A percentile compares a stretch with the other conserved stretches of the same genome.
Conservation (phyloP, 2,888 invertebrate species). For the Eubasilissa splendida region DNA sequence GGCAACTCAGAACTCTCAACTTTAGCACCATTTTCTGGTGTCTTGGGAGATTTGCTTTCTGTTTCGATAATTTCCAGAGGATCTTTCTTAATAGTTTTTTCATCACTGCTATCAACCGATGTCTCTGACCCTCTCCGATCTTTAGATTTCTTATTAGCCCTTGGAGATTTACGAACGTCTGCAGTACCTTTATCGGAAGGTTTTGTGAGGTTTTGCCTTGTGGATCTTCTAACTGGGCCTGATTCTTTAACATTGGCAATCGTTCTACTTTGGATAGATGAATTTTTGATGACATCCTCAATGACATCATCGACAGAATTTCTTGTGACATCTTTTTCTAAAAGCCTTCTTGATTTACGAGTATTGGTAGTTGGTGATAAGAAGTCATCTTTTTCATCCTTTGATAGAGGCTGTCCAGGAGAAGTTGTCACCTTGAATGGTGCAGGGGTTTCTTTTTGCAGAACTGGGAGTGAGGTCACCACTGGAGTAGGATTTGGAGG, state of each 20-base stretch:
- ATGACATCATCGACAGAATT: slow-evolving; percentile 90
- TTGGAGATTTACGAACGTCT: slow-evolving; percentile 76
- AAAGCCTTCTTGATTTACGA: slow-evolving; percentile 85
- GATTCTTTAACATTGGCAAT: slow-evolving; percentile 62
- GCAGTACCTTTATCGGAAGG: slow-evolving; percentile 62
- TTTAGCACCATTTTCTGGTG: slow-evolving; percentile 62
- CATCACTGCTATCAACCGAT: slow-evolving; percentile 76
- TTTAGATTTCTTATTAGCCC: slow-evolving; percentile 75
- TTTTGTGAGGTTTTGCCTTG: slow-evolving; percentile 71
- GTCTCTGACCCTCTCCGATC: slow-evolving; percentile 79
- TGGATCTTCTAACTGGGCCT: slow-evolving; percentile 71
- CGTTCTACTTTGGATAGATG: slow-evolving; percentile 64
- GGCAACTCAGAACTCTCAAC: slow-evolving; percentile 57
- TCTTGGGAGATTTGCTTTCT: slow-evolving; percentile 60
- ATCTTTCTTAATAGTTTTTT: slow-evolving; percentile 67
- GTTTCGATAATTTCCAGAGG: slow-evolving; percentile 61
- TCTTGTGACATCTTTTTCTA: slow-evolving; percentile 83
- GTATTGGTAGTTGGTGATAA: slow-evolving; percentile 79
- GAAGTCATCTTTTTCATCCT: slow-evolving; percentile 75
- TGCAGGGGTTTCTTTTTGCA: slow-evolving; percentile 45
- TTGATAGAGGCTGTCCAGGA: slow-evolving; percentile 60
- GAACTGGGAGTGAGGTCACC: slow-evolving; percentile 56
- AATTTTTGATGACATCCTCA: slow-evolving; percentile 89
- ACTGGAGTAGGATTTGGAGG: slow-evolving; percentile 61
- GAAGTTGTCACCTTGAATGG: slow-evolving; percentile 63